Base-by-base conservation (phyloP, 2,113 vertebrate species). In the Ctenodactylus gundi region DNA sequence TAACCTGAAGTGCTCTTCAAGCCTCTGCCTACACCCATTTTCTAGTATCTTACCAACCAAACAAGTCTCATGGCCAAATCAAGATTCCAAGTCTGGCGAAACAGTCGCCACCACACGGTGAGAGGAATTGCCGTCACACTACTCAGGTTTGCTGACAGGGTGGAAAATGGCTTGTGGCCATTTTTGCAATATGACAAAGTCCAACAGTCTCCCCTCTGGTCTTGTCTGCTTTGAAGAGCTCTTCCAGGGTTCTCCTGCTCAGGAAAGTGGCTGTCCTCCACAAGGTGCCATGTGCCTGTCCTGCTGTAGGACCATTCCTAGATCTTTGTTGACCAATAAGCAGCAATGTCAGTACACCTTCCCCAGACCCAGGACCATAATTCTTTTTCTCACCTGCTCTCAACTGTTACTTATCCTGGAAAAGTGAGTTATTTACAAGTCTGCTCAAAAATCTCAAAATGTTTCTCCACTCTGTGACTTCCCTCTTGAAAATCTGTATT, bases 391-490 rank as follows among this genome's bases (percentile, higher is more conserved):
- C 88, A 88, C 92, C 93, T 92, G 51, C 51, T 72, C 25, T 70
- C 92, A 67, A 81, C 62, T 75, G 46, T 82, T 91, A 83, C 41
- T 94, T 55, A 72, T 76, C 57, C 73, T 72, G 7, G 78, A 67
- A 91, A 94, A 94, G 60, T 34, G 21, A 83, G 21, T 53, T 91
- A 86, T 95, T 95, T 91, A 55, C 70, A 88, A 85, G 31, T 53
- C 58, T 76, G 46, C 88, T 96, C 62, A 21, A 93, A 95, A 77
- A 70, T 39, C 88, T 96, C 62, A 21, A 93, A 95, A 77, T 93
- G 94, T 64, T 70, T 94, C 82, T 93, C 68, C 55, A 73, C 27
- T 70, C 57, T 89, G 91, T n/a, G 41, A 85, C 60, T 88, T 84
- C 64, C 58, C 9, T 84, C 93, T 93, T 70, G 29, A 88, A 94